phyloP scores from a whole-genome alignment of 2,113 vertebrate species.

The Fulmarus glacialis region DNA sequence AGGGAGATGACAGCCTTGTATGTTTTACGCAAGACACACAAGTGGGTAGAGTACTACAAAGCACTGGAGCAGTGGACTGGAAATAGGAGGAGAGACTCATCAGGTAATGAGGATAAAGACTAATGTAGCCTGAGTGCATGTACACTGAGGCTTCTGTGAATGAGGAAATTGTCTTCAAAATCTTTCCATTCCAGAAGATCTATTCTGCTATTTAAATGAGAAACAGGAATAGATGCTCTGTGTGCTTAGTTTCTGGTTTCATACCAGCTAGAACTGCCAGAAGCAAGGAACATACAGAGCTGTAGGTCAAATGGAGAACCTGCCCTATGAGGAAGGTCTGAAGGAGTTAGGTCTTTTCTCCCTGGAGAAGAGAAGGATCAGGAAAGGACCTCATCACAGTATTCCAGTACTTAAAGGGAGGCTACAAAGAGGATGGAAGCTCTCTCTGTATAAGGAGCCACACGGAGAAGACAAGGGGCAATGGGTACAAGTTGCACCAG shows the following conservation, averaged over 20 bases:
- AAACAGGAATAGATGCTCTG: neutral
- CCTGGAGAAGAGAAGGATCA: neutral
- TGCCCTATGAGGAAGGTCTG: neutral
- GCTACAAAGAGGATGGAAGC: neutral
- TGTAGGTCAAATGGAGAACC: neutral
- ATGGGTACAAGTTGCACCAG: neutral
- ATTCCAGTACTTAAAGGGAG: neutral
- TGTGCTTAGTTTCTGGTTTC: neutral
- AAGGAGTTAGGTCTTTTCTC: neutral
- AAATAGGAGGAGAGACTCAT: neutral
- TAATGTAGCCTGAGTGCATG: rapidly evolving
- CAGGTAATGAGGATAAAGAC: neutral
- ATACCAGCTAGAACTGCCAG: neutral
- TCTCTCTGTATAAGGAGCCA: neutral
- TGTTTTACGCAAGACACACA: neutral
- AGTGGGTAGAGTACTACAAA: neutral
- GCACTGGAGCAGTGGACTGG: neutral
- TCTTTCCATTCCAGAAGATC: neutral
- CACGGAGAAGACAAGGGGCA: neutral
- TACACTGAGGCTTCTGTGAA: neutral
- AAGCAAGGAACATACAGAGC: neutral
- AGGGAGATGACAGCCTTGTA: neutral
- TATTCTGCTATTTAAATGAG: neutral
- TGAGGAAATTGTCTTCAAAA: neutral
- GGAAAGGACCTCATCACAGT: neutral